Percentiles rank a stretch among this genome's conserved stretches.
Evolutionary conservation across 1,140 invertebrate genomes (phyloP).

Genomic region (Aphelinus certus): DNA sequence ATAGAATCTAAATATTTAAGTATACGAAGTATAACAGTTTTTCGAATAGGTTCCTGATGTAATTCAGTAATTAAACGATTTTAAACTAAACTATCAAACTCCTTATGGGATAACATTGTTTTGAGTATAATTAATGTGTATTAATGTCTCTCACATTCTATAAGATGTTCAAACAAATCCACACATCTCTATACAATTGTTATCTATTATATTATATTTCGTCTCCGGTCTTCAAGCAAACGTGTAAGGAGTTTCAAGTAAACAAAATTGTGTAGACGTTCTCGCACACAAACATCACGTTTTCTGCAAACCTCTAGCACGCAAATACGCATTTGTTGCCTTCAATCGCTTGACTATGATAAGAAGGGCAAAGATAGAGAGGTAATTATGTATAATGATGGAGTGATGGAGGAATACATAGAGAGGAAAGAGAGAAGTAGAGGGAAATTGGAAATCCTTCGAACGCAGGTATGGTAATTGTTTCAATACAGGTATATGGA

Average conservation of each 20-base stretch:
- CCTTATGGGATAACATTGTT: too few species aligned
- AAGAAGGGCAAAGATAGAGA: conserved; percentile 11
- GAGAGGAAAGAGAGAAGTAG: background rate
- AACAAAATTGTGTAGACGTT: background rate
- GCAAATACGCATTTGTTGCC: background rate
- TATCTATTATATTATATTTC: too few species aligned
- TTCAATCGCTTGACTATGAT: conserved; percentile 8
- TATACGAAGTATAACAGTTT: too few species aligned
- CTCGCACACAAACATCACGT: background rate
- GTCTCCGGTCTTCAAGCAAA: too few species aligned
- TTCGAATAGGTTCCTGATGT: too few species aligned
- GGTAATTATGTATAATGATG: background rate
- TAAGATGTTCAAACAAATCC: too few species aligned
- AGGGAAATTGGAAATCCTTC: conserved; percentile 8
- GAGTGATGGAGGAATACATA: conserved; percentile 3
- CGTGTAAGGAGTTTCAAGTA: background rate
- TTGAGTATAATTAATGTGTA: too few species aligned
- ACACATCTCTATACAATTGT: too few species aligned
- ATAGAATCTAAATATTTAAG: too few species aligned
- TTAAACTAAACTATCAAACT: too few species aligned
- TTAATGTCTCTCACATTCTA: too few species aligned
- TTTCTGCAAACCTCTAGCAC: background rate
- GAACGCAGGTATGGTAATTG: background rate
- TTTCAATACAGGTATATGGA: background rate
- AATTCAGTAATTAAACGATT: too few species aligned